phyloP scores from a whole-genome alignment of 2,113 vertebrate species.

The Sander vitreus region DNA sequence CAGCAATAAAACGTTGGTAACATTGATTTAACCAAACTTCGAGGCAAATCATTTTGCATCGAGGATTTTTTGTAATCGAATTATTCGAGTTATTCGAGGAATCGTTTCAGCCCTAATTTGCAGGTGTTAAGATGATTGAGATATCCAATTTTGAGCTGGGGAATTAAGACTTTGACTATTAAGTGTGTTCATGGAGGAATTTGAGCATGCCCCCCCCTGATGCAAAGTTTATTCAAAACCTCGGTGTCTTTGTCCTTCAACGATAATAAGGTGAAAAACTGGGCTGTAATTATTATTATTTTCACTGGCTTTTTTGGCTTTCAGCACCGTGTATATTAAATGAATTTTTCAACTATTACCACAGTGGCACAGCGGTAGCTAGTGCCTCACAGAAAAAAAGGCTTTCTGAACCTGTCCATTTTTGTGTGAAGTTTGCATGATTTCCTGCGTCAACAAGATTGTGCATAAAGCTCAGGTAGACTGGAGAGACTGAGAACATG shows the following conservation, averaged over 20 bases:
- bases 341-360: background rate
- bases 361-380: background rate
- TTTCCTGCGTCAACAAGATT: background rate
- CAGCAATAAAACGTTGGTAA: too few relatives aligned
- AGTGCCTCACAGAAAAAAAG: background rate
- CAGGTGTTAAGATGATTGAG: slow-evolving; percentile 17
- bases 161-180: slow-evolving; percentile 3
- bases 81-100: too few relatives aligned
- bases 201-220: background rate
- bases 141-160: background rate
- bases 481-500: background rate
- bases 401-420: background rate
- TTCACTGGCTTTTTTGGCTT: background rate
- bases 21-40: too few relatives aligned
- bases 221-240: slow-evolving; percentile 5
- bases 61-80: too few relatives aligned
- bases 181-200: slow-evolving; percentile 3
- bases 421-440: background rate
- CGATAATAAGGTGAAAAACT: background rate
- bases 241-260: background rate
- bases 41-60: too few relatives aligned
- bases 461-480: background rate
- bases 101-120: too few relatives aligned
- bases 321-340: background rate
- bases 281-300: background rate